Conservation (phyloP, 1,140 invertebrate genomes). For the Agraylea sexmaculata region DNA sequence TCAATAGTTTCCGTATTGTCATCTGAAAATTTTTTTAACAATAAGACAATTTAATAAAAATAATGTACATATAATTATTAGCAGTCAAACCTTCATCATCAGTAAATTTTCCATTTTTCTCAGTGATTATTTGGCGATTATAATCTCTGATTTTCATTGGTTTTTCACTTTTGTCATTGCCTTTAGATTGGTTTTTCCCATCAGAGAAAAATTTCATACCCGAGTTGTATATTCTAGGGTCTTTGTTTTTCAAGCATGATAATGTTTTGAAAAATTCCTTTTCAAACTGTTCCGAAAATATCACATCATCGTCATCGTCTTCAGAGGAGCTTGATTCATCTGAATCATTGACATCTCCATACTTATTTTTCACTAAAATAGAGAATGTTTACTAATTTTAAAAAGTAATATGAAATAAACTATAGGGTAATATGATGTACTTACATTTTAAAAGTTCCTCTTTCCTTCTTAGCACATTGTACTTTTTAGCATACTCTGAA, state of each 20-base stretch:
- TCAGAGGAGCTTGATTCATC: constrained; percentile 39
- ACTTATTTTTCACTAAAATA: constrained; percentile 58
- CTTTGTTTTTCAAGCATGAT: constrained; percentile 72
- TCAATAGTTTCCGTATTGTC: constrained; percentile 15
- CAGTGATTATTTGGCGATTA: constrained; percentile 62
- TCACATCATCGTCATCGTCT: constrained; percentile 51
- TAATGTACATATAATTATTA: neutral
- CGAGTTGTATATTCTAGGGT: constrained; percentile 78
- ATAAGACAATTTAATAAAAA: constrained; percentile 6
- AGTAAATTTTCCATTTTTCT: constrained; percentile 51
- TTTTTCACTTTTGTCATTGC: constrained; percentile 33
- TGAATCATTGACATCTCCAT: constrained; percentile 44
- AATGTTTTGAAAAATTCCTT: constrained; percentile 79
- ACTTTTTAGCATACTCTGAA: constrained; percentile 69
- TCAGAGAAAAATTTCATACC: constrained; percentile 62
- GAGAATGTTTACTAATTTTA: constrained; percentile 7
- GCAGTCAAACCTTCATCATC: constrained; percentile 34
- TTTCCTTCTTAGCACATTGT: constrained; percentile 68
- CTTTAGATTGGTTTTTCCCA: constrained; percentile 25
- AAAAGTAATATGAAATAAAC: constrained; percentile 7
- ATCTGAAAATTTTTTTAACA: constrained; percentile 12
- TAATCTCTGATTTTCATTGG: constrained; percentile 67
- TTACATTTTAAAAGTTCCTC: constrained; percentile 79
- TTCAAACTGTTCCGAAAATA: constrained; percentile 54
- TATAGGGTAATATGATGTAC: constrained; percentile 20